Base-by-base conservation (phyloP, 2,113 vertebrate genomes). In the Pachypanchax playfairii region DNA sequence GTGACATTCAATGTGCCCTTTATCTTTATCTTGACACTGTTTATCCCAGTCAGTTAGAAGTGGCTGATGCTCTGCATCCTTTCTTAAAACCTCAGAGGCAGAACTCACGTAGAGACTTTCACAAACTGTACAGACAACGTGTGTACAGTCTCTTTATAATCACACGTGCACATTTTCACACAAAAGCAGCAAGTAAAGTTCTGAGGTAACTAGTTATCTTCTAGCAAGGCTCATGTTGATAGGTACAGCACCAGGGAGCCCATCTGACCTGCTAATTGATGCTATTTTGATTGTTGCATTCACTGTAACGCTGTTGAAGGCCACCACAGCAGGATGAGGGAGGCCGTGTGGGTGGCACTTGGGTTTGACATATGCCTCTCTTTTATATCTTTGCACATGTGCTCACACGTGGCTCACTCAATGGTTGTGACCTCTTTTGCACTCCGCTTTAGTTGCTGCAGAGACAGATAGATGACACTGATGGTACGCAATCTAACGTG, bases 41-140 rank as follows among this genome's bases (percentile, higher is more conserved):
- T 93, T 91, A 92, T 90, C 90, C 89, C 89, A 91, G 90, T 94
- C 93, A 93, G 94, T 94, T 94, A 92, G 82, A 92, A 93, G 92
- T 93, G 88, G 87, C 87, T 92, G 89, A 68, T 89, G 88, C 88
- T 87, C 88, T 89, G 81, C 88, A 91, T 93, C 90, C 90, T 87
- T 81, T 86, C 75, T n/a, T 83, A 86, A 88, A 91, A 92, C 92
- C 90, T 92, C 89, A 91, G 78, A 83, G 39, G 60, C 64, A 49
- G 20, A 70, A 66, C 41, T 59, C 46, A 69, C 48, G 4, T 22
- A 57, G 28, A 58, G 26, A 65, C 25, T 26, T 82, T 83, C 77
- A 85, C 49, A 38, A 61, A 73, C 70, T 77, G 65, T 77, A 74
- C 15, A 4, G 35, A 68, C 24, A 15, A 36, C n/a, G 17, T 8